Conservation (phyloP, 2,113 vertebrate genomes). For the Irena cyanogastra region DNA sequence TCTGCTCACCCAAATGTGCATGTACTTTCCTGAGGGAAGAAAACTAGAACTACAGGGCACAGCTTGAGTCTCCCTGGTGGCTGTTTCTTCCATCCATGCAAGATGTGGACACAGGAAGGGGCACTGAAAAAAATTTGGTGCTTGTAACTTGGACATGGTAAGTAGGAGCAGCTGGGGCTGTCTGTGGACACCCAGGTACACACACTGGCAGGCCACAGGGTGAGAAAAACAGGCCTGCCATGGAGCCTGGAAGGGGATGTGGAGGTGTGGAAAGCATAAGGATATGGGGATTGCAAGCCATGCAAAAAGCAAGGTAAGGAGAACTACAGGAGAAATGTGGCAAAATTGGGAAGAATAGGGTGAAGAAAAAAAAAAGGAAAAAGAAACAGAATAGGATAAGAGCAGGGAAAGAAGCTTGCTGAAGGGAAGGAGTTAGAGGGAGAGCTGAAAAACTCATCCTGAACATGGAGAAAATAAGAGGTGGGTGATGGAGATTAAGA, state of each 20-base stretch:
- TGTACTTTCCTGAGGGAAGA: neutral
- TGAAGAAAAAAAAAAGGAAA: neutral
- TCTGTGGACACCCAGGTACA: neutral
- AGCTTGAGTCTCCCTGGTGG: neutral
- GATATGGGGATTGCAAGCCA: neutral
- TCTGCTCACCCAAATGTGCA: neutral
- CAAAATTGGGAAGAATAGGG: neutral
- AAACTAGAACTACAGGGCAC: neutral
- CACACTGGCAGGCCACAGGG: neutral
- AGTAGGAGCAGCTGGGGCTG: neutral
- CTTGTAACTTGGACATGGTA: neutral
- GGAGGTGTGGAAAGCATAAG: neutral
- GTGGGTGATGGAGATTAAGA: neutral
- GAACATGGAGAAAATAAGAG: neutral
- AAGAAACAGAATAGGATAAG: neutral
- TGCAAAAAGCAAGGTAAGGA: neutral
- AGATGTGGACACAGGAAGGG: neutral
- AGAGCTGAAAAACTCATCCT: neutral
- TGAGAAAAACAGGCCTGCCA: neutral
- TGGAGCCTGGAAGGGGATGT: neutral
- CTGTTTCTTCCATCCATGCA: neutral
- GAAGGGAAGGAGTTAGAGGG: neutral
- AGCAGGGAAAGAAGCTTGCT: neutral
- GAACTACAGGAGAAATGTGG: neutral
- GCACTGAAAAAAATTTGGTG: neutral